Evolutionary conservation across 2,888 invertebrate genomes (phyloP).

Genomic region (Scaptomyza flava): DNA sequence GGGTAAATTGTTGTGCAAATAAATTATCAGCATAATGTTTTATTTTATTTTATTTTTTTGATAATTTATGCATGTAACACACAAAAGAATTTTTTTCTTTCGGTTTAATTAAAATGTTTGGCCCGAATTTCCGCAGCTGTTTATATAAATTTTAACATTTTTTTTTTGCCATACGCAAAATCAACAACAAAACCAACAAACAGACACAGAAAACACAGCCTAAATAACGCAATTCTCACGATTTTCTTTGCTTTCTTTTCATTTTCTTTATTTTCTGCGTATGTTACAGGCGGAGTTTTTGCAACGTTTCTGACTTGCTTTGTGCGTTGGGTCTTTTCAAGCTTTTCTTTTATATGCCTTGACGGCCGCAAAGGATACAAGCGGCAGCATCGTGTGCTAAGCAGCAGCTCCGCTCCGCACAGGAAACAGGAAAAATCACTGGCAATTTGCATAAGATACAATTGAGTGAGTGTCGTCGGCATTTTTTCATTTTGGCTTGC

Average conservation of each 20-base stretch:
- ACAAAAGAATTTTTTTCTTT: constrained; percentile 23
- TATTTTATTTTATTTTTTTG: constrained; percentile 24
- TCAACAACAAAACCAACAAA: constrained; percentile 37
- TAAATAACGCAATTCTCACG: constrained; percentile 20
- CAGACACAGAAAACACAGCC: constrained; percentile 16
- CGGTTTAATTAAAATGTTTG: constrained; percentile 49
- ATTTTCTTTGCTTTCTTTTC: constrained; percentile 11
- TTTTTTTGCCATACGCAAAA: constrained; percentile 38
- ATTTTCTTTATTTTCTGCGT: constrained; percentile 5
- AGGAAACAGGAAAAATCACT: constrained; percentile 76
- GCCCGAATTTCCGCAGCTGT: constrained; percentile 33
- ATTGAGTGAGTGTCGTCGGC: constrained; percentile 76
- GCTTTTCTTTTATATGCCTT: constrained; percentile 43
- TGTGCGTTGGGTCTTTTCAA: constrained; percentile 15
- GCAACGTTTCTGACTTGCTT: constrained; percentile 14
- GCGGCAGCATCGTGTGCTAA: not conserved
- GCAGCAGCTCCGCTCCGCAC: constrained; percentile 11
- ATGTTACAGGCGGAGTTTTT: constrained; percentile 23
- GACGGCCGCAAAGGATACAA: constrained; percentile 38
- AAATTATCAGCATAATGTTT: constrained; percentile 53
- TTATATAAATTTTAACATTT: constrained; percentile 26
- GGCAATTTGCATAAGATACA: constrained; percentile 81
- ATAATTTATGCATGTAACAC: constrained; percentile 56
- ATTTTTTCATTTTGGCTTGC: constrained; percentile 12
- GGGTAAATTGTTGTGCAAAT: constrained; percentile 50